Conservation (phyloP, 2,113 vertebrate species). For the Bubalus kerabau region DNA sequence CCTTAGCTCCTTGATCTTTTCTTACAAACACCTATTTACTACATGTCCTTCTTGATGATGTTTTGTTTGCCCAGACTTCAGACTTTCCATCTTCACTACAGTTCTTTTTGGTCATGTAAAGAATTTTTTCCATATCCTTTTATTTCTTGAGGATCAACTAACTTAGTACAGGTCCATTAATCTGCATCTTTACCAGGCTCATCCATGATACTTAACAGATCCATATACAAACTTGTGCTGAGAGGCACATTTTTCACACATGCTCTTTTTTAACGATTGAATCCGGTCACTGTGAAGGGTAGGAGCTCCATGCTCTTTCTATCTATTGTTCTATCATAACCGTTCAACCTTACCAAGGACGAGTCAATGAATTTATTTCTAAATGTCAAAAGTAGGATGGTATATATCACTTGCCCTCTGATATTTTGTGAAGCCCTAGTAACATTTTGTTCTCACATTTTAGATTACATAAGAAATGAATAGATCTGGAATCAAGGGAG, state of each 20-base stretch:
- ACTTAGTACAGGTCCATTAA: not conserved
- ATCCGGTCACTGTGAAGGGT: not conserved
- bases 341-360: not conserved
- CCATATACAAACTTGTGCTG: not conserved
- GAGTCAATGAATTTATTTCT: not conserved
- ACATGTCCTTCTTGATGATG: not conserved
- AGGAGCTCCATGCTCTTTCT: not conserved
- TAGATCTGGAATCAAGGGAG: not conserved
- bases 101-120: not conserved
- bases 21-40: too few species aligned
- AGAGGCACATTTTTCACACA: not conserved
- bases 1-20: not conserved
- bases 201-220: not conserved
- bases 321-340: not conserved
- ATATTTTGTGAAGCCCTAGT: not conserved
- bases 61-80: not conserved
- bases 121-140: not conserved
- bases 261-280: not conserved
- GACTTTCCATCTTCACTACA: not conserved
- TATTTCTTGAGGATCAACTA: not conserved
- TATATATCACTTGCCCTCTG: not conserved
- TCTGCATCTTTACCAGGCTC: not conserved
- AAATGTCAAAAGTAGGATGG: not conserved
- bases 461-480: not conserved
- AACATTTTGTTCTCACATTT: conserved; percentile 20